Evolutionary conservation across 2,797 vertebrate species (phyloP), one percentile per base, ranked within the genome.

Genomic region (Falco novaeseelandiae): DNA sequence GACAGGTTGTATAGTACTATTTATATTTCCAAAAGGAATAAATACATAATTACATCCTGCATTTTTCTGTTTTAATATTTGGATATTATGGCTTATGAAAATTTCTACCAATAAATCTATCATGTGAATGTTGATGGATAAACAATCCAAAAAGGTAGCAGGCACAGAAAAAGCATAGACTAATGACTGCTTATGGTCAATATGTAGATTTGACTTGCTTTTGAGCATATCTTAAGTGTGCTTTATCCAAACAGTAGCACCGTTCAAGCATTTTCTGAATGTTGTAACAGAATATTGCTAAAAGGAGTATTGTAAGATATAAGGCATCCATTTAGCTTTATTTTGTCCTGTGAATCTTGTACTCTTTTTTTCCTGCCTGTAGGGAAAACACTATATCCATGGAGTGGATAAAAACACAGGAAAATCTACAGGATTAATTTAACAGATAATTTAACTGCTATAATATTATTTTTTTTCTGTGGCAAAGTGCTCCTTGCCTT

Each of bases 271-370:
- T 81, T 76, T 84, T n/a, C 26, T 44, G 34, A 78, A 32, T 46
- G 46, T 23, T 58, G 6, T 20, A 46, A 46, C 3, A 8, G 19
- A 51, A n/a, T 32, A 3, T 7, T 87, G 22, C 16, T 69, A 23
- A 65, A 16, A 2, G 1, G 3, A 27, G 3, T 19, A 18, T 42
- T n/a, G 16, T 22, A 82, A 34, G 13, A 11, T 6, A 22, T 0
- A 38, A 4, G 72, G 2, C 25, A 87, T 38, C 12, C 1, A 0
- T 46, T 58, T 58, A 22, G 15, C 23, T 83, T 10, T n/a, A 20
- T 58, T 77, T 82, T 79, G 26, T 34, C 42, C 51, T 10, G 8
- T 61, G 29, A 87, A 67, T 54, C 40, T 61, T 73, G 17, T 30
- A 17, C 7, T 71, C 14, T 4, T 0, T 54, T 84, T 63, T 80